Evolutionary conservation across 30 jellyfish, hydroid and myxozoan species (phyloP), one percentile per base, ranked within the genome.

Genomic region (Mastigias papua): DNA sequence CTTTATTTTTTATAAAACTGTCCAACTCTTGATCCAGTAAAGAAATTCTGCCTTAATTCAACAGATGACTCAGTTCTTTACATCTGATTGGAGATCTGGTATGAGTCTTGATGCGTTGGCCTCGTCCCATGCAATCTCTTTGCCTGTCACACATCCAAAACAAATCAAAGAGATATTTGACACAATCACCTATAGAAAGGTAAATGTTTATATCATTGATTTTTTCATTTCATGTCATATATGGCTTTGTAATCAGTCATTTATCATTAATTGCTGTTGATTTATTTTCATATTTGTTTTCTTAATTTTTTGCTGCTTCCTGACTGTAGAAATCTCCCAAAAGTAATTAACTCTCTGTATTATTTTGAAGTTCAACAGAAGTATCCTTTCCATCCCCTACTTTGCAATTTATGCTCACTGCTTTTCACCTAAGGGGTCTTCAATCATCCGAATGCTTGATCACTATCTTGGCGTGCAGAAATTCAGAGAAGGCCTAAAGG

Each of bases 91-190:
- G 98, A 37, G 78, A 17, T 54, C 82, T 30, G 98, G 98, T 19
- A 88, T 93, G 86, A 30, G 82, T n/a, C 84, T 93, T 19, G 98
- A 93, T 68, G 85, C 97, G 10, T 83, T 87, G 27, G 98, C 97
- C 10, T 87, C 98, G 2, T 93, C 98, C 16, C 98, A 93, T 78
- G 96, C 98, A 28, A 93, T 93, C 28, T 81, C 96, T 0, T 74
- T 87, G 92, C 87, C 87, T 28, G 98, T 93, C 25, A 68, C 69
- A 5, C 98, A 93, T 42, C 98, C 98, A 0, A 82, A 71, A 33
- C 97, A 93, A 48, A 93, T 93, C 86, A 93, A 93, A 75, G 98
- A 93, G 68, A 93, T 93, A 48, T 93, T 93, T 34, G 98, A 93
- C 42, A 34, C 97, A 2, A 93, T 93, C 81, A 93, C 98, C 16